These are phyloP conservation scores for Lepetodrilus schrolli DNA, from an alignment of 2,888 invertebrate species.

Conservation along the genomic window DNA sequence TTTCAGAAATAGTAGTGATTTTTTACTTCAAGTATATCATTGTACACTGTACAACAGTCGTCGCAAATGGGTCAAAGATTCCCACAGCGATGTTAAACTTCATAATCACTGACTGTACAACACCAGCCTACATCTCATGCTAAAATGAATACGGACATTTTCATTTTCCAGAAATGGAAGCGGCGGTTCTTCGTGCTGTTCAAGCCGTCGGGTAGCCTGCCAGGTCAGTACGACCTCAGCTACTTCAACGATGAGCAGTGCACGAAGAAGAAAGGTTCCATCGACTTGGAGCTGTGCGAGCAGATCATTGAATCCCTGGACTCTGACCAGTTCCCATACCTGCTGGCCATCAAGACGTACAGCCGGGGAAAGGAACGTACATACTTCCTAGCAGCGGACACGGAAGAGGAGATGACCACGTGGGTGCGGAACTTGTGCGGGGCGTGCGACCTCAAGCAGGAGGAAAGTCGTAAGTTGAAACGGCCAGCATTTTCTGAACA, in stretches of 20 bases:
- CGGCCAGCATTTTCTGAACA: no score
- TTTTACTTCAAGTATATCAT: no score
- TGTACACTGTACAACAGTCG: no score
- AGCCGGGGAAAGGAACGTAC: conserved; percentile 81
- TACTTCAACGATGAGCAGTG: conserved; percentile 86
- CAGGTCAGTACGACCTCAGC: conserved; percentile 93
- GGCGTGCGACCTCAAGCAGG: conserved; percentile 83
- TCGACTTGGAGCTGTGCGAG: conserved; percentile 96
- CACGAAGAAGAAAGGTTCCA: conserved; percentile 72
- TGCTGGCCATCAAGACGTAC: conserved; percentile 71
- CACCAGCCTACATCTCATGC: no score
- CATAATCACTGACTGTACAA: no score
- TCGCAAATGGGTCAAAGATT: no score
- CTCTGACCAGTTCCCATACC: conserved; percentile 65
- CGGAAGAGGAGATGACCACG: conserved; percentile 92
- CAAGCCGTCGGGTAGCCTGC: conserved; percentile 91
- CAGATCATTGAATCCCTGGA: conserved; percentile 81
- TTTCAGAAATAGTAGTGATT: no score
- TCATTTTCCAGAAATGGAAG: conserved; percentile 92
- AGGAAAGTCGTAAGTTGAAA: conserved; percentile 62
- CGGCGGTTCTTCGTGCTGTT: conserved; percentile 92
- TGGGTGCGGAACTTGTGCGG: conserved; percentile 96
- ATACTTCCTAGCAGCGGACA: conserved; percentile 94
- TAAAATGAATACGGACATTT: no score
- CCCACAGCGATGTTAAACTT: no score